A percentile compares a stretch with the other conserved stretches of the same genome.
phyloP scores from a whole-genome alignment of 2,113 vertebrate species.

The Epinephelus lanceolatus region DNA sequence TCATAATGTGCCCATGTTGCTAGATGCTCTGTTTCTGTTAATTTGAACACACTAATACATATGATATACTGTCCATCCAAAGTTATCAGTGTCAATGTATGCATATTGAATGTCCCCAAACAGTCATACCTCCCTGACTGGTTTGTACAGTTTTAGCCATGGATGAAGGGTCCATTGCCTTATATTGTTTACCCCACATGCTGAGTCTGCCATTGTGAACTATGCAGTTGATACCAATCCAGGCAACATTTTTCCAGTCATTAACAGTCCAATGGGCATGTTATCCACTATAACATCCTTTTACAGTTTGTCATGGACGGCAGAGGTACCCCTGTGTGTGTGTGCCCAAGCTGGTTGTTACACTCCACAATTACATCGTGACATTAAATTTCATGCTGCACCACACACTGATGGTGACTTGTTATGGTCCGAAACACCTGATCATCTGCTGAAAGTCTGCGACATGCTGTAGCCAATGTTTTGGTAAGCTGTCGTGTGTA shows the following conservation, averaged over 20 bases:
- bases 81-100: background rate
- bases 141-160: background rate
- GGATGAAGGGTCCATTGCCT: background rate
- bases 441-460: background rate
- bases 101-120: background rate
- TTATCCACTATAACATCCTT: background rate
- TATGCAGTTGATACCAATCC: background rate
- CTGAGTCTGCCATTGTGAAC: background rate
- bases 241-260: background rate
- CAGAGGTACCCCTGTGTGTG: background rate
- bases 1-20: no score
- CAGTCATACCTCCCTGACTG: background rate
- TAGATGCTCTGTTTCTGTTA: background rate
- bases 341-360: background rate
- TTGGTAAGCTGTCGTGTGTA: background rate
- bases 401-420: background rate
- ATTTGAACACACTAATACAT: background rate
- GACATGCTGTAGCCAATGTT: background rate
- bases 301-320: background rate
- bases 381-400: background rate
- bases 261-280: background rate
- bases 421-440: background rate
- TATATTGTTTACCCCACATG: conserved; percentile 5
- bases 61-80: background rate
- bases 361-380: background rate